Conservation (phyloP, 2,113 vertebrate species). For the Circaetus cinerascens region DNA sequence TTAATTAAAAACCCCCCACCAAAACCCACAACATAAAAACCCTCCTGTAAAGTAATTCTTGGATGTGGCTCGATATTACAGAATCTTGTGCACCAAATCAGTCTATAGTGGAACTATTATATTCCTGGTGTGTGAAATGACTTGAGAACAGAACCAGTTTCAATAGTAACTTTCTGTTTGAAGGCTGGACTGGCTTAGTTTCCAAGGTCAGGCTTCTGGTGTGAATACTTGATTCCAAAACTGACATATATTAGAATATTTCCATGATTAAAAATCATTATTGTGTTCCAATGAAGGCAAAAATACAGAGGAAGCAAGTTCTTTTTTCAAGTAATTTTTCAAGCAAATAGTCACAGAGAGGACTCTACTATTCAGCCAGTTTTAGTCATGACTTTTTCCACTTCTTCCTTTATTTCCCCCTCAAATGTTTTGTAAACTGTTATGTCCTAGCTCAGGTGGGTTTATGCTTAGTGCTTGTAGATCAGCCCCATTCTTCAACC, state of each 20-base stretch:
- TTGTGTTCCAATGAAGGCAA: not conserved
- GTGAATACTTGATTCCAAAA: not conserved
- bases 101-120: not conserved
- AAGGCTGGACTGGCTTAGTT: not conserved
- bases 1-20: not conserved
- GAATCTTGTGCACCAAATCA: not conserved
- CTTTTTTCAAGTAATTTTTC: not conserved
- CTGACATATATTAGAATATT: not conserved
- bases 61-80: not conserved
- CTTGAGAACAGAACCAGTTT: not conserved
- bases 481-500: not conserved
- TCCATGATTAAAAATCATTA: not conserved
- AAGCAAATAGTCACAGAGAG: not conserved
- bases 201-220: not conserved
- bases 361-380: not conserved
- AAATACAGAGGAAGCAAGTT: not conserved
- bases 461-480: not conserved
- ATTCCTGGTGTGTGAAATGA: not conserved
- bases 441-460: not conserved
- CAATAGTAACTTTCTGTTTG: not conserved
- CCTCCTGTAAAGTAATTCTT: not conserved
- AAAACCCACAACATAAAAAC: not conserved
- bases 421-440: not conserved
- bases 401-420: not conserved
- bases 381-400: not conserved